Base-by-base conservation (phyloP, 2,888 invertebrate genomes). In the Sesia apiformis region DNA sequence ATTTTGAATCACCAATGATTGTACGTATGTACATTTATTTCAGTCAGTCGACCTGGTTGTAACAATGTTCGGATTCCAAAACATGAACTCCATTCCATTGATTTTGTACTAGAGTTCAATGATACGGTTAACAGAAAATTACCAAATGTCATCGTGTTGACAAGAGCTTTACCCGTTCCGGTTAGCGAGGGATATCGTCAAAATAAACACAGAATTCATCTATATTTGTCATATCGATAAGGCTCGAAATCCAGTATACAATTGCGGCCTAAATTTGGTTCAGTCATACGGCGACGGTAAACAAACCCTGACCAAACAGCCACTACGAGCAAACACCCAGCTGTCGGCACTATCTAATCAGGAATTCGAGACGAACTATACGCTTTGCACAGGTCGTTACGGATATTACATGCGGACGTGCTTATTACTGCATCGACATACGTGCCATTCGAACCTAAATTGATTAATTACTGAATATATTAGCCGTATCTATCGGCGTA, bases 371-470 rank as follows among this genome's bases (percentile, higher is more conserved):
- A 8, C n/a, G 4, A 23, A 23, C 23, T 46, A n/a, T 46, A 46
- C 8, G 46, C 23, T 46, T 61, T 62, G 60, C 59, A 63, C 63
- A 61, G 58, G 53, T 50, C 52, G 57, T 41, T 6, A 41, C 23
- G 23, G 46, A 46, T 46, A 46, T 46, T 46, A 46, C 46, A 46
- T n/a, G 7, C 46, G 46, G 46, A 46, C 46, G 46, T 46, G 46
- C 3, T 46, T 5, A 23, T 46, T 46, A 8, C 46, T 46, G 46
- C 8, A 8, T 8, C 23, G 23, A 41, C 41, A 41, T 41, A 46
- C 23, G 46, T 46, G 46, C 6, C 23, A 23, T 23, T 46, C 7
- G 3, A 7, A 23, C 23, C 23, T 2, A 23, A 4, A 23, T 7
- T 46, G 46, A 46, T 46, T 46, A 46, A 46, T 46, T 23, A 46